Percentiles rank a stretch among this genome's conserved stretches.
phyloP scores from a whole-genome alignment of 92 coral and sea anemone genomes.

The Phymanthus crucifer region DNA sequence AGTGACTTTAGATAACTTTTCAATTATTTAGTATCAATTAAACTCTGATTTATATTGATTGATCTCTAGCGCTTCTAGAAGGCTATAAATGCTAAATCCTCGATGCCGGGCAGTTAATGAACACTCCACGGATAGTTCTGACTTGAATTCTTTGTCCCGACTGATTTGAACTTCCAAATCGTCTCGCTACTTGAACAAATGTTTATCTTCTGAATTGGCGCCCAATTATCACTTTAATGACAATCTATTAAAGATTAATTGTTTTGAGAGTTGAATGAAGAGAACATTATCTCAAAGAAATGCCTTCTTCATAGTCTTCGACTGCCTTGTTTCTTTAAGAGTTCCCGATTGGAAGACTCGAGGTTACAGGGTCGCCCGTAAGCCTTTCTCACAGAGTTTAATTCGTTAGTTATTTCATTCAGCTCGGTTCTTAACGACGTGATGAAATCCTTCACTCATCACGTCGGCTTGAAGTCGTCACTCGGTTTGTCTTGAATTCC shows the following conservation, averaged over 20 bases:
- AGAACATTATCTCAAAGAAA: background rate
- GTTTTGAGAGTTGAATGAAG: background rate
- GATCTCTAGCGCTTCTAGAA: background rate
- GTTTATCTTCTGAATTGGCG: background rate
- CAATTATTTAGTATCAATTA: slow-evolving; percentile 6
- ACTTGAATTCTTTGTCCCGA: background rate
- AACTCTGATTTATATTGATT: background rate
- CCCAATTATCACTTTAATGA: slow-evolving; percentile 2
- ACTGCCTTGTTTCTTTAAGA: background rate
- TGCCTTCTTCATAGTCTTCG: background rate
- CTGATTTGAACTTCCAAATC: background rate
- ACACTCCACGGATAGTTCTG: background rate
- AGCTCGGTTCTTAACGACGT: background rate
- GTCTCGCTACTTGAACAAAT: background rate
- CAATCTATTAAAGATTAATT: slow-evolving; percentile 1
- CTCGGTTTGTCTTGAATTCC: background rate
- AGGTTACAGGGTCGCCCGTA: background rate
- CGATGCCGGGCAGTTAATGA: background rate
- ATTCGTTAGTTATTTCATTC: background rate
- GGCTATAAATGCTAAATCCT: background rate
- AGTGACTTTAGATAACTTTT: background rate
- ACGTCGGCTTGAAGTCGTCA: slow-evolving; percentile 1
- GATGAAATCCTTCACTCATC: background rate
- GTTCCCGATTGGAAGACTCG: background rate
- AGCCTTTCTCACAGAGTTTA: background rate